Evolutionary conservation across 2,797 vertebrate genomes (phyloP).

Genomic region (Ispidina lecontei): DNA sequence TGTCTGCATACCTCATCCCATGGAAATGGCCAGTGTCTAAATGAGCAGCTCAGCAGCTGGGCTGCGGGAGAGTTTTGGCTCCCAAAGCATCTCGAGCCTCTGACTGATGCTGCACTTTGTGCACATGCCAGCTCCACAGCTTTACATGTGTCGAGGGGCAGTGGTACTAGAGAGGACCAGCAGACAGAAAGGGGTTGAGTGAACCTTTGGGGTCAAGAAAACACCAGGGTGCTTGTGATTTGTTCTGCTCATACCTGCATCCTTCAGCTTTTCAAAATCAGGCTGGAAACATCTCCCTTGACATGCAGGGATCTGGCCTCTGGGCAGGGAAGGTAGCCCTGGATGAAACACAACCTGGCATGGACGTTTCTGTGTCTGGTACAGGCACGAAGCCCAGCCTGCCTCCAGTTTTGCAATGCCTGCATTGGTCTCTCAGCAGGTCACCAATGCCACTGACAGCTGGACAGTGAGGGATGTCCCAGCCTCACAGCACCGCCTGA

Average conservation of each 20-base stretch:
- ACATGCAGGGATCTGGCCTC: neutral
- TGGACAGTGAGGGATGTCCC: slow-evolving; percentile 89
- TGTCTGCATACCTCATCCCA: neutral
- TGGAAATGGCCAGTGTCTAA: neutral
- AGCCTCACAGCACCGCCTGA: slow-evolving; percentile 87
- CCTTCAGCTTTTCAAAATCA: neutral
- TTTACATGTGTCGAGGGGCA: accelerated
- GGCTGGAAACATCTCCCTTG: neutral
- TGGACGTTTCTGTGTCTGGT: neutral
- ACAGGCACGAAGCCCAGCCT: neutral
- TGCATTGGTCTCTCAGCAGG: slow-evolving; percentile 75
- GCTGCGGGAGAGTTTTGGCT: neutral
- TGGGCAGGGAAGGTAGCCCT: neutral
- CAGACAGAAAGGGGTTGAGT: neutral
- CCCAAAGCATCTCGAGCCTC: neutral
- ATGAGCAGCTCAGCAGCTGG: neutral
- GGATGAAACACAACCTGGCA: neutral
- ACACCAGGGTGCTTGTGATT: neutral
- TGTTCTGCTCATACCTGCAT: neutral
- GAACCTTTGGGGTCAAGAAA: neutral
- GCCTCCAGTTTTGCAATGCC: neutral
- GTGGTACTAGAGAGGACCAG: neutral
- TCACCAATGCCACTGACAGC: slow-evolving; percentile 83
- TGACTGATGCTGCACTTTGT: neutral
- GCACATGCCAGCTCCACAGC: accelerated